Evolutionary conservation across 2,888 invertebrate genomes (phyloP), one percentile per base, ranked within the genome.

Genomic region (Epirrhoe alternata): DNA sequence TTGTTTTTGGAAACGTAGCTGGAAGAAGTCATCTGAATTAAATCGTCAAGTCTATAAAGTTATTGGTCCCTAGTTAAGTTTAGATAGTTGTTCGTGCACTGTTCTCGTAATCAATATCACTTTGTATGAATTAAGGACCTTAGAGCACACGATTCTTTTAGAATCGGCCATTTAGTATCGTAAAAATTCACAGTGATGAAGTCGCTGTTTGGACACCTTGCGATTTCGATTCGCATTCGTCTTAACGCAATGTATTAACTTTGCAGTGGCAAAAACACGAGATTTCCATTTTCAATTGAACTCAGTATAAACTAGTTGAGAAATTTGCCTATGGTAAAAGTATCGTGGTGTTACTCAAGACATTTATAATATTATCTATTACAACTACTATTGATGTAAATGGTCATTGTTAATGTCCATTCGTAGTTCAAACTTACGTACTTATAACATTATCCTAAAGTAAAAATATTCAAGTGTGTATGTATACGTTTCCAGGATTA

Each of bases 1-100:
- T 45, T 38, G 54, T 33, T 17, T 33, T 33, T 51, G 56, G 35
- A 42, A 51, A 60, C 49, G 59, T 67, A 60, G 63, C 50, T 50
- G 33, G 8, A 16, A 35, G 7, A 33, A 33, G 24, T 3, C 24
- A 24, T 24, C 3, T 24, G 24, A 24, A 24, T 24, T 24, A 24
- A 24, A 24, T 24, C 24, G 3, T 24, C 24, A 24, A 24, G 3
- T 24, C 24, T 24, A 24, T 33, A 17, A n/a, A 35, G 31, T 8
- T 31, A 12, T 12, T 42, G 38, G 12, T 12, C 4, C 38, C 10
- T 42, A 42, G 12, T 42, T 42, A 42, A 5, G 38, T 42, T 42
- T 42, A 42, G 38, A 42, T 42, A 42, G 38, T 42, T 42, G 38
- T 42, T 42, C 10, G 38, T 42, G 38, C 38, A 42, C 38, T 42